phyloP scores from a whole-genome alignment of 2,797 vertebrate species.

The Argya squamiceps region DNA sequence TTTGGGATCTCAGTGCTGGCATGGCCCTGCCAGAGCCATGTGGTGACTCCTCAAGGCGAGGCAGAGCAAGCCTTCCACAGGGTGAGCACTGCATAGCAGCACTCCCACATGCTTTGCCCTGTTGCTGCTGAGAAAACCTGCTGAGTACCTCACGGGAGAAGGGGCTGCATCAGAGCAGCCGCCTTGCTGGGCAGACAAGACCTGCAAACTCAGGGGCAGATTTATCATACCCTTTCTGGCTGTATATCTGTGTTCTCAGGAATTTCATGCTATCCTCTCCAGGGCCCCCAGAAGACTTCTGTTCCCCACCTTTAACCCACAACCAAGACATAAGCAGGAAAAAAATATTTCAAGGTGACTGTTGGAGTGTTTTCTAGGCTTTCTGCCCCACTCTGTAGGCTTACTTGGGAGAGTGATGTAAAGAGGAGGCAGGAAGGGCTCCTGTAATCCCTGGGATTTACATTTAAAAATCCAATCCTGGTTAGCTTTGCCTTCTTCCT shows the following conservation, averaged over 20 bases:
- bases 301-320: not conserved
- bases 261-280: not conserved
- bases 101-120: not conserved
- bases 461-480: not conserved
- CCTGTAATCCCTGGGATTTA: not conserved
- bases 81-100: rapidly evolving
- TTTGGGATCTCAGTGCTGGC: not conserved
- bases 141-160: not conserved
- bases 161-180: not conserved
- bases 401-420: not conserved
- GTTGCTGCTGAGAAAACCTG: not conserved
- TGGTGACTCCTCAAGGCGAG: not conserved
- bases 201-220: not conserved
- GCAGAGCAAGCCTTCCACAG: not conserved
- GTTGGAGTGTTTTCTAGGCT: not conserved
- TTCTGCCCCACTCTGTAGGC: not conserved
- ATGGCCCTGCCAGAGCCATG: not conserved
- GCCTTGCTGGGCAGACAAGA: not conserved
- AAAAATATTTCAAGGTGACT: not conserved
- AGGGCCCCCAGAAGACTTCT: not conserved
- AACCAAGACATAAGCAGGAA: not conserved
- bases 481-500: not conserved
- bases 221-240: not conserved
- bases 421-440: not conserved
- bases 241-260: not conserved